These are phyloP conservation scores for Polypedilum pembai DNA, from an alignment of 1,140 invertebrate species.

Conservation along the genomic window DNA sequence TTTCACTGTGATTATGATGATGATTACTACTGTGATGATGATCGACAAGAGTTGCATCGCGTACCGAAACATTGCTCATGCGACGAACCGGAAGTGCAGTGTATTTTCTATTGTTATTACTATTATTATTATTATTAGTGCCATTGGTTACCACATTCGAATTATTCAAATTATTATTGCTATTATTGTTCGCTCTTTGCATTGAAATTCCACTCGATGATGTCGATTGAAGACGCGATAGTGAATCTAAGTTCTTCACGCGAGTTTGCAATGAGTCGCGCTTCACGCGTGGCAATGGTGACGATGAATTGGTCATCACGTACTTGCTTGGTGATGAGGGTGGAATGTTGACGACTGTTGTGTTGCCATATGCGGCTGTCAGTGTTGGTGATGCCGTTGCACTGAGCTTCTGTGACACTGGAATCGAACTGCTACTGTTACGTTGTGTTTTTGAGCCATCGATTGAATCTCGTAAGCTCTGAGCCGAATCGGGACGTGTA, in stretches of 20 bases:
- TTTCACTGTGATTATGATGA: conserved; percentile 37
- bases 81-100: conserved; percentile 37
- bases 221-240: conserved; percentile 39
- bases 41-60: conserved; percentile 42
- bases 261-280: conserved; percentile 53
- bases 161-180: background rate
- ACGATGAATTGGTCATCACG: conserved; percentile 39
- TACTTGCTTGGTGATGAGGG: conserved; percentile 39
- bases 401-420: conserved; percentile 40
- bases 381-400: conserved; percentile 30
- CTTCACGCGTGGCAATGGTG: conserved; percentile 48
- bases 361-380: conserved; percentile 33
- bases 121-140: conserved; percentile 31
- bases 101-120: conserved; percentile 30
- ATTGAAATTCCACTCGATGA: conserved; percentile 32
- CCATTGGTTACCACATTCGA: conserved; percentile 29
- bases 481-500: conserved; percentile 46
- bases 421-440: conserved; percentile 41
- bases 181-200: conserved; percentile 26
- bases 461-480: conserved; percentile 43
- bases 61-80: conserved; percentile 42
- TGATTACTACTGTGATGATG: conserved; percentile 34
- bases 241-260: conserved; percentile 47
- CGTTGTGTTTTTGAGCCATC: conserved; percentile 38
- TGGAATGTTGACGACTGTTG: conserved; percentile 10